phyloP scores from a whole-genome alignment of 2,888 invertebrate species.

The Disparrhopalites patrizii region DNA sequence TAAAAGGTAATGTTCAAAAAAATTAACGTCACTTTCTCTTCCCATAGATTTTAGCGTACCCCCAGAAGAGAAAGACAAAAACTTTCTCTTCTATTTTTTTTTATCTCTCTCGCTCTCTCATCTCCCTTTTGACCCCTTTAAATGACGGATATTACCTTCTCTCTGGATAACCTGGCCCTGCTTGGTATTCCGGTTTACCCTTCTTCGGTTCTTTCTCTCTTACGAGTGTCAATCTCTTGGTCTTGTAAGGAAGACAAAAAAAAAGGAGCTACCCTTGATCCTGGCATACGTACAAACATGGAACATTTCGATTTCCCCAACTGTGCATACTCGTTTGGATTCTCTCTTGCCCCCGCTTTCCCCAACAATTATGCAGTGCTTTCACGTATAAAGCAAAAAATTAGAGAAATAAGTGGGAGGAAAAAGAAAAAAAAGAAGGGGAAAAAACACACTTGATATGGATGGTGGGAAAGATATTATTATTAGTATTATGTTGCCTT shows the following conservation, averaged over 20 bases:
- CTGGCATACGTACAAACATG: too few relatives aligned
- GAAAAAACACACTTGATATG: background rate
- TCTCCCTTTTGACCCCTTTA: too few relatives aligned
- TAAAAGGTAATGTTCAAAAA: background rate
- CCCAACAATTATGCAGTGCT: background rate
- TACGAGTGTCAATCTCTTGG: background rate
- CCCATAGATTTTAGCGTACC: background rate
- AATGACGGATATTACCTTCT: background rate
- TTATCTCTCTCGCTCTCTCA: too few relatives aligned
- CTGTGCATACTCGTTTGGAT: too few relatives aligned
- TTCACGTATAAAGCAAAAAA: background rate
- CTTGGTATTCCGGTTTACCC: conserved; percentile 1
- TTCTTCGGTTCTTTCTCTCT: too few relatives aligned
- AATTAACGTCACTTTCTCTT: background rate
- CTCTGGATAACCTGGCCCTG: background rate
- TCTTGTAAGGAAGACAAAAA: background rate
- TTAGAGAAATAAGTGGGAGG: too few relatives aligned
- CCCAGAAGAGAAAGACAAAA: too few relatives aligned
- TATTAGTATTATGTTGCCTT: background rate
- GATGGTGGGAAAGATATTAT: background rate
- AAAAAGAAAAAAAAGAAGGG: too few relatives aligned
- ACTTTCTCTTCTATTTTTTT: too few relatives aligned
- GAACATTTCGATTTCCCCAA: too few relatives aligned
- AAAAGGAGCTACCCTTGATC: too few relatives aligned
- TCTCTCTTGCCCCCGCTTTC: background rate